Base-by-base conservation (phyloP, 2,113 vertebrate species). In the Bubo bubo region DNA sequence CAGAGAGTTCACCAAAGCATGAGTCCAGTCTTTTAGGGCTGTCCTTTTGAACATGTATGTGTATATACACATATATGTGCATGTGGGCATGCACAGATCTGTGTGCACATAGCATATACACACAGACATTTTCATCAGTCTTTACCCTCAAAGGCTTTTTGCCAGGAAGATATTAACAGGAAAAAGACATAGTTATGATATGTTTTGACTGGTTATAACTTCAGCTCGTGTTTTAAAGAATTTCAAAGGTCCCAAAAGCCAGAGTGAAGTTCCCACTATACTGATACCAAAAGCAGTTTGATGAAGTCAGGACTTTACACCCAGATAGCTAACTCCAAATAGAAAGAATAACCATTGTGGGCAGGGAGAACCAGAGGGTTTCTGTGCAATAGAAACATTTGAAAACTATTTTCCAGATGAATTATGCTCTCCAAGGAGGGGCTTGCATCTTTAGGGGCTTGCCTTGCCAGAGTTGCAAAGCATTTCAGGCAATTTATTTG, bases 401-500 rank as follows among this genome's bases (percentile, higher is more conserved):
- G 20, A 52, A 86, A 95, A 55, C 41, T 75, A 49, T 91, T 93
- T 95, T 76, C 92, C 39, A 58, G 66, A 79, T 79, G 34, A 79
- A 82, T 90, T 93, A 37, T 81, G 27, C 15, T 85, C 41, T 67
- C 53, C 2, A 1, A 52, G 39, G 47, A 85, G 32, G 17, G 30
- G 12, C 5, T 71, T 81, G 13, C 58, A 22, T 72, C 28, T 81
- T 67, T 45, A 64, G 21, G 68, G 21, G 13, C 49, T 82, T 80
- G 34, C 7, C 41, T 79, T 90, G 45, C 43, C 0, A 0, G n/a
- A 64, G 14, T 26, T 6, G 3, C 64, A 79, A 63, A 93, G 41
- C 34, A 86, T 79, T 96, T 59, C 64, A 68, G 70, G n/a, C 76
- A 85, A 39, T 81, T 91, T 59, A 47, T 91, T 94, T 75, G 73